These are phyloP conservation scores for Apodemia hepburni DNA, from an alignment of 2,888 invertebrate species.

Conservation along the genomic window DNA sequence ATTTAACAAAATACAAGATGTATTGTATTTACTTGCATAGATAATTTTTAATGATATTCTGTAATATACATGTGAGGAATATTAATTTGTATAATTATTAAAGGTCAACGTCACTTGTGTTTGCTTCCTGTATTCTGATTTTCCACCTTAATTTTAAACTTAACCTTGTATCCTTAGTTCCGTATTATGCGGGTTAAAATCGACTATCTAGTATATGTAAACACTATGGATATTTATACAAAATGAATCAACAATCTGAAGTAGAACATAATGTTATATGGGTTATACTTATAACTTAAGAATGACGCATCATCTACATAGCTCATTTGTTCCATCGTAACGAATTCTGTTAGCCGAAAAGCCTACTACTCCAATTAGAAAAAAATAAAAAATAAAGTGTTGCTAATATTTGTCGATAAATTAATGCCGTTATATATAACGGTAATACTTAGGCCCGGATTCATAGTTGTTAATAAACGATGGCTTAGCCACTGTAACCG, in stretches of 20 bases:
- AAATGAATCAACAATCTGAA: neutral
- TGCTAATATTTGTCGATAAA: too few relatives aligned
- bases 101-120: slow-evolving; percentile 44
- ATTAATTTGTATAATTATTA: slow-evolving; percentile 38
- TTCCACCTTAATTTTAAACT: slow-evolving; percentile 43
- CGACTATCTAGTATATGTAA: neutral
- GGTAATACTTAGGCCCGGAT: too few relatives aligned
- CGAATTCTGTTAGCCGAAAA: too few relatives aligned
- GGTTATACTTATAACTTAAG: too few relatives aligned
- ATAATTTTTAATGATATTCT: neutral
- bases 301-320: too few relatives aligned
- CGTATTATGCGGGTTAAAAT: slow-evolving; percentile 31
- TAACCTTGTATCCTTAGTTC: slow-evolving; percentile 40
- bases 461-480: too few relatives aligned
- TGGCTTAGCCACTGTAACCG: too few relatives aligned
- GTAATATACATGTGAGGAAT: neutral
- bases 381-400: too few relatives aligned
- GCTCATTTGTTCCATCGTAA: too few relatives aligned
- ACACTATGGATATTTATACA: neutral
- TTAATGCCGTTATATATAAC: too few relatives aligned
- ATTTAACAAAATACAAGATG: neutral
- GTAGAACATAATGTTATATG: neutral
- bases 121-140: slow-evolving; percentile 52
- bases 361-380: too few relatives aligned
- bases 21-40: neutral